Evolutionary conservation across 1,140 invertebrate species (phyloP).

Genomic region (Hydropsyche tenuis): DNA sequence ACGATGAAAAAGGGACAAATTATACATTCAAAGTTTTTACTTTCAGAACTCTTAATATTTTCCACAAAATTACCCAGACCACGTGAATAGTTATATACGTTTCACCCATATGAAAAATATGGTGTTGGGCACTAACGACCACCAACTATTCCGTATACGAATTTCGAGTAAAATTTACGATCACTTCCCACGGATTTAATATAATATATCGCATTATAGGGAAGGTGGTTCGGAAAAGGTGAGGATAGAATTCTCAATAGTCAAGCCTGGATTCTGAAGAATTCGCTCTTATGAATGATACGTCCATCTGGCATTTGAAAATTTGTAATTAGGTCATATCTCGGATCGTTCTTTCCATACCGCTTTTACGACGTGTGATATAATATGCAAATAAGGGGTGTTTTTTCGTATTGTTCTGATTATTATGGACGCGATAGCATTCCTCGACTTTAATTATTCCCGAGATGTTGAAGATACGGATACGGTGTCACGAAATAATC

Average conservation of each 20-base stretch:
- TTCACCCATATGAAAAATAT: no score
- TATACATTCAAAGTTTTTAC: no score
- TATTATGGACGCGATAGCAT: conserved; percentile 22
- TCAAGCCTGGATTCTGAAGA: not conserved
- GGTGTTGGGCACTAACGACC: no score
- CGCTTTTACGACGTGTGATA: conserved; percentile 25
- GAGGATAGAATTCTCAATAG: not conserved
- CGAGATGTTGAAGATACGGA: conserved; percentile 2
- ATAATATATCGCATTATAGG: not conserved
- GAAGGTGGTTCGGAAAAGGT: not conserved
- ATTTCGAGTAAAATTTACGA: no score
- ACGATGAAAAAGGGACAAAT: not conserved
- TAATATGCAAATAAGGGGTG: conserved; percentile 29
- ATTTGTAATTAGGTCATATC: conserved; percentile 24
- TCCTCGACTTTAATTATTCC: conserved; percentile 6
- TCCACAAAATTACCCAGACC: no score
- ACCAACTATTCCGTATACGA: no score
- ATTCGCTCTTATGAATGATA: conserved; percentile 26
- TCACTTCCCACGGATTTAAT: conserved; percentile 1
- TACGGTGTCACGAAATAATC: conserved; percentile 5
- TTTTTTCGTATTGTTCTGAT: conserved; percentile 19
- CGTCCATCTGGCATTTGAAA: conserved; percentile 19
- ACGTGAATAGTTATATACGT: no score
- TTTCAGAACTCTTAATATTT: no score
- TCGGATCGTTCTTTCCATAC: not conserved